Percentiles rank a stretch among this genome's conserved stretches.
phyloP scores from a whole-genome alignment of 2,888 invertebrate species.

The Spialia ferax region DNA sequence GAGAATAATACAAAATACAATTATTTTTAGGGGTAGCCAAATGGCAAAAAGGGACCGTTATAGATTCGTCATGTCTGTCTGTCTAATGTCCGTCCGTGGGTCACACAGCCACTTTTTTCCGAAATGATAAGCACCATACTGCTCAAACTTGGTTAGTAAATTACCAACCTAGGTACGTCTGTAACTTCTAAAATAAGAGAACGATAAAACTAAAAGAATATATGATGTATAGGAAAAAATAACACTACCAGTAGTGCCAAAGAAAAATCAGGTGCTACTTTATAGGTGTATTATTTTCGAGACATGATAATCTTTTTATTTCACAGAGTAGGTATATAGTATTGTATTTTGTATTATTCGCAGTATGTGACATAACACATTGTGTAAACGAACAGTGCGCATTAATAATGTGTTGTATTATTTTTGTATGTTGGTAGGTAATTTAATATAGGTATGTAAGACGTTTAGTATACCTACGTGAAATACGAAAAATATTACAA shows the following conservation, averaged over 20 bases:
- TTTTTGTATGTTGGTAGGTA: background rate
- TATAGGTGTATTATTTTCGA: background rate
- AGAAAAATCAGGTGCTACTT: background rate
- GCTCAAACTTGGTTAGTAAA: too few relatives aligned
- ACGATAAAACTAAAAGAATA: too few relatives aligned
- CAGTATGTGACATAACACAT: background rate
- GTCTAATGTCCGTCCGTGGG: too few relatives aligned
- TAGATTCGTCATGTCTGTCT: background rate
- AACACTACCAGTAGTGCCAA: background rate
- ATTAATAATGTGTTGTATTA: background rate
- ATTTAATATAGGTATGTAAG: background rate
- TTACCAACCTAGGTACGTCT: too few relatives aligned
- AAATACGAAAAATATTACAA: background rate
- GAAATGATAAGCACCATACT: too few relatives aligned
- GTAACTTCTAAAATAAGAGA: background rate
- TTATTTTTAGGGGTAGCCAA: too few relatives aligned
- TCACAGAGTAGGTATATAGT: too few relatives aligned
- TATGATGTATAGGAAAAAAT: background rate
- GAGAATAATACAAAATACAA: background rate
- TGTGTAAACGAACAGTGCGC: conserved; percentile 1
- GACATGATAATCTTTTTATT: conserved; percentile 25
- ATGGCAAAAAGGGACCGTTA: too few relatives aligned
- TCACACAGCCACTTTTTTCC: too few relatives aligned
- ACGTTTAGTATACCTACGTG: background rate
- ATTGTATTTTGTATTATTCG: too few relatives aligned